Evolutionary conservation across 1,140 invertebrate species (phyloP).

Genomic region (Hycleus phaleratus): DNA sequence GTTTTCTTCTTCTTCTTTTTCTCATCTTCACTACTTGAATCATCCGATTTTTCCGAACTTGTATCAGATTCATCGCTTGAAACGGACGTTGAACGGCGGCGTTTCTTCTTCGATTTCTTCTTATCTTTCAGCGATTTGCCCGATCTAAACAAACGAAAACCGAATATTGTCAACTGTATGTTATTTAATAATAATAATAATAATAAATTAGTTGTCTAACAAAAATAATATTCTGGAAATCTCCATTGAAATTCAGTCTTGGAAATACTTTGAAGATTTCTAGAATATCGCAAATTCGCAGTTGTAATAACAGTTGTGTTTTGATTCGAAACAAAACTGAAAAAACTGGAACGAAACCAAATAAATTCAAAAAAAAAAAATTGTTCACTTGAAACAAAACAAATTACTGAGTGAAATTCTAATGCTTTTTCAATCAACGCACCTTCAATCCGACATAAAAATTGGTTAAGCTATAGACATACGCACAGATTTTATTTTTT

Average conservation of each 20-base stretch:
- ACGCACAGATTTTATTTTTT: constrained; percentile 30
- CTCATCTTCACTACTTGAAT: constrained; percentile 32
- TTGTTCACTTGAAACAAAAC: not conserved
- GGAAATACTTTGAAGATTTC: no score
- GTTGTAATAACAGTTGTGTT: not conserved
- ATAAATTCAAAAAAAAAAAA: constrained; percentile 9
- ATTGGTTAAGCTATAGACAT: constrained; percentile 27
- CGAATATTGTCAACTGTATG: no score
- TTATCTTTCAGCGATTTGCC: constrained; percentile 32
- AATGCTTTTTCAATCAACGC: constrained; percentile 26
- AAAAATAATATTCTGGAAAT: no score
- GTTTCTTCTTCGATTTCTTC: constrained; percentile 35
- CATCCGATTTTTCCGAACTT: constrained; percentile 23
- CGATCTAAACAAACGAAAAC: constrained; percentile 27
- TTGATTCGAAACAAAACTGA: not conserved
- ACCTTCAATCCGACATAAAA: constrained; percentile 32
- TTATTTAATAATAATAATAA: no score
- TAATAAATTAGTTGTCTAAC: no score
- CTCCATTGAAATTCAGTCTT: no score
- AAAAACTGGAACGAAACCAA: not conserved
- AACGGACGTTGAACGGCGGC: constrained; percentile 19
- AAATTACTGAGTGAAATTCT: constrained; percentile 19
- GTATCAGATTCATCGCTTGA: constrained; percentile 27
- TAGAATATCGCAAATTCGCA: no score
- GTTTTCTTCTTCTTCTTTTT: constrained; percentile 30